Evolutionary conservation across 2,797 vertebrate genomes (phyloP), one percentile per base, ranked within the genome.

Genomic region (Neosalanx taihuensis): DNA sequence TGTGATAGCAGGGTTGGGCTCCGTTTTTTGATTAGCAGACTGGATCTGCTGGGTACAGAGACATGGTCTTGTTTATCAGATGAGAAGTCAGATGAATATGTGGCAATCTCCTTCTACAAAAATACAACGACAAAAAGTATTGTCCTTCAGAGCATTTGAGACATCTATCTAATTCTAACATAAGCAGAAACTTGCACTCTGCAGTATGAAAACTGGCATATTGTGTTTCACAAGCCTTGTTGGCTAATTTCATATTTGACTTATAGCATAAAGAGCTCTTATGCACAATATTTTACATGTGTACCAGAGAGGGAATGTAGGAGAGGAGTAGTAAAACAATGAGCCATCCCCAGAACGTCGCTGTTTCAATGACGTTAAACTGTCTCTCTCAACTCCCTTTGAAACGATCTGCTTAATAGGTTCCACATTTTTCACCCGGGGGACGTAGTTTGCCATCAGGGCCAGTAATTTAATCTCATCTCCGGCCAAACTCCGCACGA

Each of bases 401-500:
- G 82, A 88, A 88, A 77, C 84, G 13, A 80, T 80, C 79, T 73
- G 23, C 23, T 26, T 90, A 91, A 93, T 92, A 82, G 79, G 79
- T 72, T 83, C 82, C 91, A 93, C 85, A 85, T 88, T 91, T 83
- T 88, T 81, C 67, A 85, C 85, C 84, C 71, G 56, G 74, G 80
- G 85, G 85, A 86, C 80, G 69, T 66, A 26, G 78, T 78, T 84
- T 72, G 79, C 82, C 84, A 85, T 83, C 85, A 81, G 78, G 78
- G 69, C 72, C 84, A 77, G 86, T 87, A 89, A 91, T 86, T 80
- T 81, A 88, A 91, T 89, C 88, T 89, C 81, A 85, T 89, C 88
- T 86, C 87, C 84, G 80, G 86, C 73, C 70, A 70, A 64, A 63
- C 73, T 63, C 46, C 61, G 64, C 76, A 71, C 41, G 70, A 72